Base-by-base conservation (phyloP, 2,797 vertebrate species). In the Dermochelys coriacea region DNA sequence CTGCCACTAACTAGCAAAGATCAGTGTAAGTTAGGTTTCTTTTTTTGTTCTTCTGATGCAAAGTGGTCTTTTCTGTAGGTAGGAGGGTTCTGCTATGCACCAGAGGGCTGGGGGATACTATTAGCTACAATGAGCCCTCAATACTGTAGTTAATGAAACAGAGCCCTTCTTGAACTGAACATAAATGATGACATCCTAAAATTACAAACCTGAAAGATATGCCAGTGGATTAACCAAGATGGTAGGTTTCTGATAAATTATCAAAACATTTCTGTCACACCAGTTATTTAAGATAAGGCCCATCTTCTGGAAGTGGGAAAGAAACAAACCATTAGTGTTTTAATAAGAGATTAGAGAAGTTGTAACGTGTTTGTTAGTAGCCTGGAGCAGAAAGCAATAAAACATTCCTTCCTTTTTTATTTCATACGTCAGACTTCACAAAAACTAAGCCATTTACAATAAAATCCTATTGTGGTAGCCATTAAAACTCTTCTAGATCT, bases 211-310 rank as follows among this genome's bases (percentile, higher is more conserved):
- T 82, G 55, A 81, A 55, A 59, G 45, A 47, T 87, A 84, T 84
- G n/a, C 21, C 31, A 51, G 50, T 41, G 82, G 57, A 79, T 86
- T 68, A 50, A 82, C 55, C 45, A 47, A 90, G 74, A 75, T 91
- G 94, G 74, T 86, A 94, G 55, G 55, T 47, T 74, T 79, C 82
- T 81, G 54, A 94, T 87, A 87, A 91, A 80, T 90, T 85, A 57
- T 49, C 81, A 55, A 82, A 89, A 95, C 86, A 81, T 14, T 92
- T 93, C 83, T 96, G 93, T 64, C 94, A 93, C 74, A 85, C 55
- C 82, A 79, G 41, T 91, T 87, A 31, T 74, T 84, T 80, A n/a
- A 87, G 21, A 68, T 88, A 84, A 91, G 37, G 37, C n/a, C 1
- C 68, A 45, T 93, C 78, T 77, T 57, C 61, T 85, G 49, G 37